Base-by-base conservation (phyloP, 2,797 vertebrate species). In the Chaenodraco wilsoni region DNA sequence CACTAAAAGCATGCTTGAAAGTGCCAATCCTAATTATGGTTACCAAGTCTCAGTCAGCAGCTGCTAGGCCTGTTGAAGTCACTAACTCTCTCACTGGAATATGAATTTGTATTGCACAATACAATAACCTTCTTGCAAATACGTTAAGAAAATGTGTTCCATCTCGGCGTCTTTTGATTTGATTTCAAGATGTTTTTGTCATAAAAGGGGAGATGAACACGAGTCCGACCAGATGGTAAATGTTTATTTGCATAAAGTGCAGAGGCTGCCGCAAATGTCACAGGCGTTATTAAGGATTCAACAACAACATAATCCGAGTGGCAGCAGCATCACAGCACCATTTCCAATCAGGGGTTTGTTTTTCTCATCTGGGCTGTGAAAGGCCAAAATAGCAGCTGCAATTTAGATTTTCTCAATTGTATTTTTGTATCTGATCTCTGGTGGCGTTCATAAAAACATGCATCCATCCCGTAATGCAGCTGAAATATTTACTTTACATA, bases 11-110 rank as follows among this genome's bases (percentile, higher is more conserved):
- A 83, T 85, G 89, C 88, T 88, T 85, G 82, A 89, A 93, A 90
- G 90, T 89, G 89, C 83, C 90, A 90, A 84, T 92, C 91, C 90
- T 93, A 87, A 92, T 93, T 88, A 89, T 87, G 85, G 84, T 82
- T 60, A 88, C 81, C 83, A 49, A 90, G 90, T 76, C 79, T 84
- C 84, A 85, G 66, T 67, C 84, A 83, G 87, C 90, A 85, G 83
- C 87, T 87, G 88, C 88, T 89, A 54, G 55, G 78, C 77, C 87
- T 79, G 78, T 84, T 90, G 62, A 83, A 79, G 69, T 81, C 74
- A 73, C 79, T 80, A 69, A 81, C 81, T 88, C 83, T 77, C 13
- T 74, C 45, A 57, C 67, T 68, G 57, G 21, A 80, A 86, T 84
- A 81, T 88, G 54, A 74, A 80, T 72, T 85, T 63, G 65, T 60